Evolutionary conservation across 2,113 vertebrate genomes (phyloP).

Genomic region (Prunella fulvescens): DNA sequence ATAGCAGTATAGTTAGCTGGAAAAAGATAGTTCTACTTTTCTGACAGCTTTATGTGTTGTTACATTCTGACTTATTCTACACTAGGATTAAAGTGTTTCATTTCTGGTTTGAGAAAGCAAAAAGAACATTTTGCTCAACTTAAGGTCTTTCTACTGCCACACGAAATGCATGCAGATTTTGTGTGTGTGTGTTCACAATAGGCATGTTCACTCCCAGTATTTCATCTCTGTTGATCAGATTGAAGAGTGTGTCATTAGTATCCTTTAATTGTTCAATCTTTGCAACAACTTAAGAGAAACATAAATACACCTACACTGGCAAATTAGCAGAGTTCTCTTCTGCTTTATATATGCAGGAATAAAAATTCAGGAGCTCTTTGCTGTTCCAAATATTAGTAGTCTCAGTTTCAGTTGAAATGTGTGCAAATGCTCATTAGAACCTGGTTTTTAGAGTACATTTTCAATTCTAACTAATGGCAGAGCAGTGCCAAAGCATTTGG

Average conservation of each 20-base stretch:
- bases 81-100: neutral
- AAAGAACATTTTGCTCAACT: neutral
- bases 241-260: neutral
- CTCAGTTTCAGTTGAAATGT: neutral
- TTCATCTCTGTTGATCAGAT: neutral
- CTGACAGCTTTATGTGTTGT: neutral
- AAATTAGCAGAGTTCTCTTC: neutral
- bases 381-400: neutral
- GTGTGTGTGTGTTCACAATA: neutral
- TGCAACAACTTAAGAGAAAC: neutral
- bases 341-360: neutral
- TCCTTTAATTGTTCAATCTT: neutral
- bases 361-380: neutral
- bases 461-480: neutral
- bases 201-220: neutral
- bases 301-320: neutral
- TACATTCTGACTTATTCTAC: neutral
- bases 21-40: neutral
- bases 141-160: neutral
- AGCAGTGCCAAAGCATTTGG: neutral
- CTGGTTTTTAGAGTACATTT: neutral
- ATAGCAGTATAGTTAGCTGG: neutral
- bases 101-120: neutral
- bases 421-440: neutral
- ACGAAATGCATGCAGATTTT: neutral